phyloP scores from a whole-genome alignment of 2,888 invertebrate species.

The Orchesellides sinensis region DNA sequence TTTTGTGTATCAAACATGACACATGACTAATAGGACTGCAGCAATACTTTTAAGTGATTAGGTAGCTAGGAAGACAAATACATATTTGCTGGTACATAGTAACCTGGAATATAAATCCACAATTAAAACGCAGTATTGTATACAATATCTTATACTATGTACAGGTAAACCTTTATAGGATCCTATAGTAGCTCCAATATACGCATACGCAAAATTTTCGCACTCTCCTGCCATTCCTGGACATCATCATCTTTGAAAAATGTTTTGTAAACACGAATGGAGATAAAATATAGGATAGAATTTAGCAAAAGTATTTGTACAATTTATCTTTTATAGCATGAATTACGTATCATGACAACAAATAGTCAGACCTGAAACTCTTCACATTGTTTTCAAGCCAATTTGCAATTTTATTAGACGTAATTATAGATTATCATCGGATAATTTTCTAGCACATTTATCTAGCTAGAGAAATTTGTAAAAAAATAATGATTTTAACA shows the following conservation, averaged over 20 bases:
- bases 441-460: not conserved
- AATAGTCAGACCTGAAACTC: not conserved
- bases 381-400: not conserved
- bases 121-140: too few species aligned
- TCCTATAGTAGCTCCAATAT: too few species aligned
- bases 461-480: not conserved
- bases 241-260: not conserved
- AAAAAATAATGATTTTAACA: not conserved
- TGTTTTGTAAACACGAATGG: not conserved
- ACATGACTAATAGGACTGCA: too few species aligned
- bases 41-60: too few species aligned
- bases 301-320: too few species aligned
- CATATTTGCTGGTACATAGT: too few species aligned
- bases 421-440: not conserved
- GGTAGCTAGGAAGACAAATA: too few species aligned
- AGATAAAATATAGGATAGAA: not conserved
- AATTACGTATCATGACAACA: not conserved
- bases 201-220: not conserved
- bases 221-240: not conserved
- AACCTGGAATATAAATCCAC: too few species aligned
- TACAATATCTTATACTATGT: too few species aligned
- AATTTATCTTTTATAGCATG: not conserved
- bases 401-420: not conserved
- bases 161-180: too few species aligned
- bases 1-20: too few species aligned